phyloP scores from a whole-genome alignment of 2,888 invertebrate species.

The Nomada goodeniana region DNA sequence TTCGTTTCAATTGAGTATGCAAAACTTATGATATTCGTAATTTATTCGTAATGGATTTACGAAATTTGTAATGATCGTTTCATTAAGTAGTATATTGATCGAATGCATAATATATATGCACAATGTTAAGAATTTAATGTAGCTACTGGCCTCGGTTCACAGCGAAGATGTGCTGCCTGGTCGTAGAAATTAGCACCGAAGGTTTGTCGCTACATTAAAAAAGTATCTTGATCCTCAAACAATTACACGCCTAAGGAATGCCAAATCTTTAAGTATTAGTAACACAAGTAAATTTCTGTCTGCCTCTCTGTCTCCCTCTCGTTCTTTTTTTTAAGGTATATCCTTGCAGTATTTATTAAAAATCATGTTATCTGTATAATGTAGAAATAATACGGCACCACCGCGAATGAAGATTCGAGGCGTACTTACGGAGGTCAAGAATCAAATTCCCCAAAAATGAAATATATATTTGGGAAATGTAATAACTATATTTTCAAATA shows the following conservation, averaged over 20 bases:
- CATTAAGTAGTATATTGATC: conserved; percentile 42
- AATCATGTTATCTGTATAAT: conserved; percentile 62
- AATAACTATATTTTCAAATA: conserved; percentile 58
- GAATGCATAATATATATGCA: conserved; percentile 39
- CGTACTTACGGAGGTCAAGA: conserved; percentile 25
- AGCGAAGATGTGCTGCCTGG: conserved; percentile 19
- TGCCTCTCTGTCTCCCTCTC: background rate
- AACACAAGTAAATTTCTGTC: conserved; percentile 28
- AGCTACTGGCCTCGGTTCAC: conserved; percentile 63
- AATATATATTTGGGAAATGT: conserved; percentile 25
- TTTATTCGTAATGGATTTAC: conserved; percentile 12
- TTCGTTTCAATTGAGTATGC: conserved; percentile 34
- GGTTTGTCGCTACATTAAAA: conserved; percentile 41
- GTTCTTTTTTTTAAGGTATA: conserved; percentile 39
- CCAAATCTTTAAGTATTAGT: conserved; percentile 63
- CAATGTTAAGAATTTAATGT: conserved; percentile 54
- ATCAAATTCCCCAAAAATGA: conserved; percentile 33
- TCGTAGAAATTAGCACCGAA: conserved; percentile 20
- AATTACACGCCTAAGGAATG: conserved; percentile 64
- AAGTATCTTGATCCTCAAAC: conserved; percentile 43
- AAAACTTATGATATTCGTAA: conserved; percentile 37
- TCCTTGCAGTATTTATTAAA: conserved; percentile 40
- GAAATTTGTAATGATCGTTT: conserved; percentile 32
- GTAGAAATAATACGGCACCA: conserved; percentile 66
- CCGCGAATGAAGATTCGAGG: conserved; percentile 40